phyloP scores from a whole-genome alignment of 2,888 invertebrate genomes.

The Encarsia formosa region DNA sequence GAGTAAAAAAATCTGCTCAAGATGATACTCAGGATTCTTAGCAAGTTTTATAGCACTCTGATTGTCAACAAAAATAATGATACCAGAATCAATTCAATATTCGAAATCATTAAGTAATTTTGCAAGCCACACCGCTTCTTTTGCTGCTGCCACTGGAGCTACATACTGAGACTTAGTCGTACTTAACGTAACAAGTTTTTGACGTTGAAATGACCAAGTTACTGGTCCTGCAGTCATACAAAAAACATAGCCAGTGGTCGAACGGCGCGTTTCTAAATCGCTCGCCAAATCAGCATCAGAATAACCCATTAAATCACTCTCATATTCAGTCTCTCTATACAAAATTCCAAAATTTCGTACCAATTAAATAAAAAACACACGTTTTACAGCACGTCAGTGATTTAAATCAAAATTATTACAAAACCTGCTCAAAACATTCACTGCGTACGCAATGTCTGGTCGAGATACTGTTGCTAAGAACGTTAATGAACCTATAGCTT shows the following conservation, averaged over 20 bases:
- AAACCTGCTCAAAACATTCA: slow-evolving; percentile 26
- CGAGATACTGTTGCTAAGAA: slow-evolving; percentile 27
- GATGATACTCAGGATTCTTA: no score
- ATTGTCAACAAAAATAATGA: no score
- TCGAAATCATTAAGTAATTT: slow-evolving; percentile 2
- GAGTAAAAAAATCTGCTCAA: no score
- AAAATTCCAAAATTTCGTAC: slow-evolving; percentile 23
- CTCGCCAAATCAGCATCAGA: slow-evolving; percentile 4
- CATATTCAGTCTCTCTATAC: slow-evolving; percentile 7
- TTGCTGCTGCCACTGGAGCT: not conserved
- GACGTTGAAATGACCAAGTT: slow-evolving; percentile 1
- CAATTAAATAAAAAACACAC: slow-evolving; percentile 22
- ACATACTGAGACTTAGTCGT: slow-evolving; percentile 3
- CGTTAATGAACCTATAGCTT: slow-evolving; percentile 30
- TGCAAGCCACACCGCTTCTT: slow-evolving; percentile 1
- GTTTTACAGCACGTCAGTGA: slow-evolving; percentile 30
- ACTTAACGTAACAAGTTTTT: slow-evolving; percentile 1
- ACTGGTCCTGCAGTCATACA: not conserved
- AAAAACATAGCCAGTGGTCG: not conserved
- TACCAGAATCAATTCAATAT: no score
- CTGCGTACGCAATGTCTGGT: slow-evolving; percentile 29
- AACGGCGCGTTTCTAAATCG: slow-evolving; percentile 1
- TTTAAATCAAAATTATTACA: slow-evolving; percentile 16
- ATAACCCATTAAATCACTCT: not conserved
- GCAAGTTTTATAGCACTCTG: no score